Evolutionary conservation across 2,888 invertebrate species (phyloP), one percentile per base, ranked within the genome.

Genomic region (Linnaemya vulpina): DNA sequence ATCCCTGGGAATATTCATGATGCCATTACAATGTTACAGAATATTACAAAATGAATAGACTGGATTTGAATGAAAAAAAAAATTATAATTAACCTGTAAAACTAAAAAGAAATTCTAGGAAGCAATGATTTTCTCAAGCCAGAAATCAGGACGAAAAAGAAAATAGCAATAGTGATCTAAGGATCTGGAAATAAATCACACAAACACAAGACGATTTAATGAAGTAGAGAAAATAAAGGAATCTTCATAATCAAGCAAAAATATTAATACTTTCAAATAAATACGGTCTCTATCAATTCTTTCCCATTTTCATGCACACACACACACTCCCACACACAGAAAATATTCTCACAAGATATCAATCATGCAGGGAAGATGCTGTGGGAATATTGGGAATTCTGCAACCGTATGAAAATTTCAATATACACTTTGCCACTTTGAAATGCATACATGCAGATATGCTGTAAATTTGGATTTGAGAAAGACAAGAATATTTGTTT

Each of bases 201-300:
- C 40, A 70, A 4, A 55, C 15, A 73, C 13, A 60, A 15, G 40
- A 60, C n/a, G 51, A 63, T 53, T 40, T 51, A 77, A 53, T 62
- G 25, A 35, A 67, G 22, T 60, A 22, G 10, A 43, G 43, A 68
- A 3, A 53, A 68, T 49, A 71, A n/a, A 62, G n/a, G 49, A 73
- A 55, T 38, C 51, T 35, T 63, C 77, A 81, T 55, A 81, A 81
- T 74, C 62, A 74, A 78, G 58, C 58, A 67, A 82, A 82, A 82
- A 78, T 81, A 82, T 85, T 75, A 85, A 85, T 85, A 79, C 85
- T 85, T 85, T 82, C 75, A 71, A 82, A 80, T 78, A 82, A 78
- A 82, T 53, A 73, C 74, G 83, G 67, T 77, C n/a, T n/a, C n/a
- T n/a, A 80, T 80, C 76, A 77, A 62, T 60, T 53, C 20, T 58